Conservation (phyloP, 2,888 invertebrate genomes). For the Julus scandinavius region DNA sequence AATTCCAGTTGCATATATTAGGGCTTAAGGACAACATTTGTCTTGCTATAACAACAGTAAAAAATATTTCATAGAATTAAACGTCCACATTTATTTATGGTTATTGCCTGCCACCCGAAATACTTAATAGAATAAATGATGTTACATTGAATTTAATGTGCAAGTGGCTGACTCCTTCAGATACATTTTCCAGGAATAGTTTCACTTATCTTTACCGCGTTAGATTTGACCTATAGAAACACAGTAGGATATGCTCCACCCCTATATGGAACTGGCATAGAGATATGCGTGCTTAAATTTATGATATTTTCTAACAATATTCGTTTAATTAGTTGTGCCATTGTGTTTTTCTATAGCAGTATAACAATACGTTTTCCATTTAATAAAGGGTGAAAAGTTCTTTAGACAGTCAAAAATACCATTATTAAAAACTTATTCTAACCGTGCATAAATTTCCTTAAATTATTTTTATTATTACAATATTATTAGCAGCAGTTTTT, state of each 20-base stretch:
- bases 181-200: not conserved
- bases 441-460: too few species aligned
- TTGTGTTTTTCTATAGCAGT: not conserved
- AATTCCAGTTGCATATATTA: not conserved
- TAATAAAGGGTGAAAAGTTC: not conserved
- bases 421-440: not conserved
- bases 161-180: not conserved
- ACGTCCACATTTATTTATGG: slow-evolving; percentile 17
- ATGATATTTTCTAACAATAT: not conserved
- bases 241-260: not conserved
- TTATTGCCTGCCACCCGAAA: slow-evolving; percentile 35
- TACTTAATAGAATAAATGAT: slow-evolving; percentile 42
- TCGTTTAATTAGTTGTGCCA: slow-evolving; percentile 7
- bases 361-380: not conserved
- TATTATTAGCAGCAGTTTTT: not conserved
- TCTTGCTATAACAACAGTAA: not conserved
- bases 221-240: not conserved
- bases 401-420: not conserved
- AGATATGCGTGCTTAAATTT: not conserved
- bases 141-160: slow-evolving; percentile 35
- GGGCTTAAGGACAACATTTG: not conserved
- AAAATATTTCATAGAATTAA: not conserved
- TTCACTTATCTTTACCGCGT: not conserved
- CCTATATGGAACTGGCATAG: not conserved
- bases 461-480: not conserved